These are phyloP conservation scores for Diarsia brunnea DNA, from an alignment of 2,888 invertebrate genomes.

Conservation along the genomic window DNA sequence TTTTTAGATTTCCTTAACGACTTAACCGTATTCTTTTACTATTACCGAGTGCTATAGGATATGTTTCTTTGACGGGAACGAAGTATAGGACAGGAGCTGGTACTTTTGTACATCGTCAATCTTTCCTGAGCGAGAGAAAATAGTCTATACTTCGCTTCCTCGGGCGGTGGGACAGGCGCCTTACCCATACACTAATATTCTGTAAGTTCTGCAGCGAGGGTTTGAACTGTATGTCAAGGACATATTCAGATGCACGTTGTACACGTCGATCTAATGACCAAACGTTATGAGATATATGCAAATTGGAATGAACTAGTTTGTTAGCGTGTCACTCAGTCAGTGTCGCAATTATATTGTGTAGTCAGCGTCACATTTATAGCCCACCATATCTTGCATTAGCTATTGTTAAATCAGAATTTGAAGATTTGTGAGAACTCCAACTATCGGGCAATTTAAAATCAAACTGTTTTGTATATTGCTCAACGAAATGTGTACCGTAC, in stretches of 20 bases:
- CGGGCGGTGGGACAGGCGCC: neutral
- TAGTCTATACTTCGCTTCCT: neutral
- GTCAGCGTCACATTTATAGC: neutral
- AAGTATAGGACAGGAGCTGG: neutral
- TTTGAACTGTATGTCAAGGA: conserved; percentile 1
- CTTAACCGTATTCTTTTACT: no score
- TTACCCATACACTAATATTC: conserved; percentile 13
- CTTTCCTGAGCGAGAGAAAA: neutral
- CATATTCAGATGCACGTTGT: neutral
- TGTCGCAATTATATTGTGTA: no score
- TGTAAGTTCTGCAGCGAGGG: conserved; percentile 15
- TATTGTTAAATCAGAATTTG: neutral
- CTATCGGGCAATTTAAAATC: neutral
- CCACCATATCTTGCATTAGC: neutral
- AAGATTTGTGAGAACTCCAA: neutral
- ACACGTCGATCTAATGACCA: conserved; percentile 13
- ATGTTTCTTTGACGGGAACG: neutral
- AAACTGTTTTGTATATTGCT: neutral
- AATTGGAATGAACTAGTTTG: neutral
- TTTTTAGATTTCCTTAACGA: no score
- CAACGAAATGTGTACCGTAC: neutral
- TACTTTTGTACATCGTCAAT: neutral
- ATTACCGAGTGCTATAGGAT: neutral
- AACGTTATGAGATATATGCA: conserved; percentile 1
- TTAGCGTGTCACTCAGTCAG: neutral